Evolutionary conservation across 2,113 vertebrate genomes (phyloP), one percentile per base, ranked within the genome.

Genomic region (Clinocottus analis): DNA sequence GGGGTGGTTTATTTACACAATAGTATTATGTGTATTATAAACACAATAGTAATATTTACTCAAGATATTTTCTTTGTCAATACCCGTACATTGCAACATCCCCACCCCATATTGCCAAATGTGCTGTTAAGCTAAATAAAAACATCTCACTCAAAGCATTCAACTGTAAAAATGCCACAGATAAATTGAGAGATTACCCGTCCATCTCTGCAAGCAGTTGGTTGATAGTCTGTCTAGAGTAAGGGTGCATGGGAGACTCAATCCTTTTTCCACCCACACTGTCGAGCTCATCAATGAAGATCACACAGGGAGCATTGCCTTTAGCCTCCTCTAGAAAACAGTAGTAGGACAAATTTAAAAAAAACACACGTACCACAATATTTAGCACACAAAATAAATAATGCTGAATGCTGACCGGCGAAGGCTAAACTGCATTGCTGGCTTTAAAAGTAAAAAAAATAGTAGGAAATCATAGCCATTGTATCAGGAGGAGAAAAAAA

Each of bases 121-220:
- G 43, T 7, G 33, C 5, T 27, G 17, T 72, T 39, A 25, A 27
- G 56, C 29, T 41, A 1, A 67, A 62, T 12, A 17, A 21, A 53
- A 23, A 37, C 1, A 7, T 0, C 14, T 59, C n/a, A 0, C 47
- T 58, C 10, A 55, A 25, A 41, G 17, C 19, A 55, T 55, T 27
- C n/a, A 17, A 59, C 23, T 63, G 7, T 33, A 29, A 39, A 65
- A 56, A 80, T 29, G 21, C 3, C 25, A 45, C 35, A 13, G 7
- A 49, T 43, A 3, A 31, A 21, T 61, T 33, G 0, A 25, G 41
- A 68, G 0, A 90, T 94, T 95, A 99, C 98, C 98, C 98, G 81
- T 99, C 98, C 97, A 99, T 98, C 93, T 99, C 98, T 85, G 98
- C 98, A 85, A 99, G 97, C 13, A 99, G 96, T 79, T 99, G 98